A percentile compares a stretch with the other conserved stretches of the same genome.
phyloP scores from a whole-genome alignment of 2,888 invertebrate species.

The Ichneumoninae sp. region DNA sequence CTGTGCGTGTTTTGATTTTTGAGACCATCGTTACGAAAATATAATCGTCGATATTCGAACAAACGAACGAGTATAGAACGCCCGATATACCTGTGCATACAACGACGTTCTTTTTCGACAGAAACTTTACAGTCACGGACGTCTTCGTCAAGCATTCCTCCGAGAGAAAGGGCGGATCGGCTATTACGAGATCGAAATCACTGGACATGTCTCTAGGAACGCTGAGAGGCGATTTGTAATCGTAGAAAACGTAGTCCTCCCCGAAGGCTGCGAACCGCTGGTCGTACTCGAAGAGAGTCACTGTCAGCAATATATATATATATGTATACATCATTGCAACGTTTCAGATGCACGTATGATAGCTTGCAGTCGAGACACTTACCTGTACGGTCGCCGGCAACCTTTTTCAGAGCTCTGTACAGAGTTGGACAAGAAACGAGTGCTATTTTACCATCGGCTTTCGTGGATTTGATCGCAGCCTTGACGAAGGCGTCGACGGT shows the following conservation, averaged over 20 bases:
- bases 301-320: constrained; percentile 84
- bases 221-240: constrained; percentile 92
- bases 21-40: not conserved
- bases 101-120: constrained; percentile 91
- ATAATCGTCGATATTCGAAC: not conserved
- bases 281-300: constrained; percentile 93
- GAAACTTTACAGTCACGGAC: constrained; percentile 90
- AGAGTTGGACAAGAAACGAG: constrained; percentile 95
- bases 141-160: constrained; percentile 96
- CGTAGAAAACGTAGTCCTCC: constrained; percentile 93
- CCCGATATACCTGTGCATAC: constrained; percentile 91
- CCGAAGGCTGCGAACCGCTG: constrained; percentile 92
- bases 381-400: constrained; percentile 76
- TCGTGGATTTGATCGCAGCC: constrained; percentile 87
- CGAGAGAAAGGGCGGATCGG: constrained; percentile 97
- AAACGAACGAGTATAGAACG: not conserved
- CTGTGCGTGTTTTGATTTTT: constrained; percentile 80
- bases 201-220: constrained; percentile 87
- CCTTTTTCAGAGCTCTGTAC: constrained; percentile 88
- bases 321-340: not conserved
- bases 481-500: constrained; percentile 91
- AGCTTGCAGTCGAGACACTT: not conserved
- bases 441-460: constrained; percentile 88
- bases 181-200: constrained; percentile 93
- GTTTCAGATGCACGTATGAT: not conserved